A percentile compares a stretch with the other conserved stretches of the same genome.
Evolutionary conservation across 2,888 invertebrate species (phyloP).

Genomic region (Cataglyphis cursor): DNA sequence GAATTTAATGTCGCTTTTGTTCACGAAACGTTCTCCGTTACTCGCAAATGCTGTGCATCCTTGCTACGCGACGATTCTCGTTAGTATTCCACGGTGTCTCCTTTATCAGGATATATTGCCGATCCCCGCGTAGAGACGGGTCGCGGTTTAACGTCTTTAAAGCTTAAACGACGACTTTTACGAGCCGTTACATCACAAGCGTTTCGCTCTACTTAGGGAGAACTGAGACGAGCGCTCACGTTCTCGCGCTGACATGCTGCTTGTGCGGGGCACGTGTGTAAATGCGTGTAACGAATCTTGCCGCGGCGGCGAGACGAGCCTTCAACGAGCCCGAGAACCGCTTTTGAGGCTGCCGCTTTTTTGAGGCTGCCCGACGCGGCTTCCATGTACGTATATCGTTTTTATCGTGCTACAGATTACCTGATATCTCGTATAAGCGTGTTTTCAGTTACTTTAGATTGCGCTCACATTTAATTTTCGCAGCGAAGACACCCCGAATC

Average conservation of each 20-base stretch:
- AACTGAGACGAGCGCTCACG: conserved; percentile 61
- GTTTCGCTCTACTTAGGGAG: conserved; percentile 71
- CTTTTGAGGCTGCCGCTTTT: conserved; percentile 73
- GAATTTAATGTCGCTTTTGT: background rate
- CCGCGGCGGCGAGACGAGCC: conserved; percentile 41
- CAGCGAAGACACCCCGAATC: background rate
- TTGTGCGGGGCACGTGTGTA: conserved; percentile 2
- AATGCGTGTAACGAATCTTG: conserved; percentile 54
- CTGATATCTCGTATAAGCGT: background rate
- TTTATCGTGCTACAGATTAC: conserved; percentile 15
- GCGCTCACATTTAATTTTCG: background rate
- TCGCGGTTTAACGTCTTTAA: conserved; percentile 33
- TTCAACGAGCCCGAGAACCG: conserved; percentile 70
- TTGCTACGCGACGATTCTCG: conserved; percentile 1
- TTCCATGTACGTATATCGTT: conserved; percentile 6
- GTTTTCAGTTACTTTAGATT: background rate
- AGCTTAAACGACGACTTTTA: conserved; percentile 48
- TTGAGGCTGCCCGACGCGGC: conserved; percentile 53
- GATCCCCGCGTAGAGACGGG: conserved; percentile 25
- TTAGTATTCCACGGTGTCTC: conserved; percentile 32
- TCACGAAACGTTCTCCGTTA: background rate
- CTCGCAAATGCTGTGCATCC: background rate
- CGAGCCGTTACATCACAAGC: conserved; percentile 63
- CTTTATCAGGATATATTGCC: conserved; percentile 52
- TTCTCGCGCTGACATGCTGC: conserved; percentile 26